Evolutionary conservation across 1,140 invertebrate genomes (phyloP), one percentile per base, ranked within the genome.

Genomic region (Aphelinus atriplicis): DNA sequence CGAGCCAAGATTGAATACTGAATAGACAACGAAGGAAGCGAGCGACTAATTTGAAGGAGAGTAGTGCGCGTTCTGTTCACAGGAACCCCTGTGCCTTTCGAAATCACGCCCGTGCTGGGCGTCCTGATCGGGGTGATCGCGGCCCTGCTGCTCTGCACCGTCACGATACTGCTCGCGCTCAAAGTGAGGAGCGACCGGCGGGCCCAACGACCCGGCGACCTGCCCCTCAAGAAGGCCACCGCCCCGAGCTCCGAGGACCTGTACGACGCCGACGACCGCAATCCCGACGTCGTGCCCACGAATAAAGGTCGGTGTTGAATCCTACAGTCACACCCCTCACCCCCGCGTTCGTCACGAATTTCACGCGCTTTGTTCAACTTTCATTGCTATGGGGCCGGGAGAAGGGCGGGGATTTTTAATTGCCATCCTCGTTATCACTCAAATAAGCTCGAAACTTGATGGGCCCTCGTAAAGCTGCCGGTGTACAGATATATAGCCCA

Each of bases 281-380:
- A 95, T 88, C 94, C 94, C 2, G 94, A 96, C 84, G 92, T 96
- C 64, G 93, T 96, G 73, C 95, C 95, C 4, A 91, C 93, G 81
- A 95, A 94, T 86, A 95, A 95, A 93, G 94, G 95, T 95, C 89
- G 89, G 86, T 51, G 26, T 26, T 26, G 0, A 26, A 26, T 26
- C 26, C 26, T 26, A 26, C 26, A 26, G 26, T 26, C 26, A 26
- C 26, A 26, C 26, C 26, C 26, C 26, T 26, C 26, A 26, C 26
- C 26, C 26, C 26, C 26, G 26, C 26, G 26, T 26, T 26, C 26
- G 26, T 26, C 26, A 26, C 26, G 26, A 26, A 26, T 26, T 26
- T 26, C 26, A 26, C 26, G 26, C 26, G 26, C 26, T 26, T 26
- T 26, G 26, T 26, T 26, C 26, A 26, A 26, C 26, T 26, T 26